These are phyloP conservation scores for Rhopalosiphum padi DNA, from an alignment of 1,140 invertebrate genomes.

Conservation along the genomic window DNA sequence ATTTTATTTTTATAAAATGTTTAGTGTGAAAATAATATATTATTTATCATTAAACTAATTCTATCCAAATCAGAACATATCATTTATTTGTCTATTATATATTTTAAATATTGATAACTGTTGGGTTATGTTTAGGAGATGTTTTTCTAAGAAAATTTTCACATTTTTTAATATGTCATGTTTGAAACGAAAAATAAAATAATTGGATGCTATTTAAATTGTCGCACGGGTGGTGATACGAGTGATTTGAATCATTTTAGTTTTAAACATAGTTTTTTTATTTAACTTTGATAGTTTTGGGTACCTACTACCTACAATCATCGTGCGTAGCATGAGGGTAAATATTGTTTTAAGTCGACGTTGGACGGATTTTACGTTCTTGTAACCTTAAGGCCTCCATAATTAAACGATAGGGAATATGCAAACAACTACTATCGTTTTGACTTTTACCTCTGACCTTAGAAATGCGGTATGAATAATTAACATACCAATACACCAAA, in stretches of 20 bases:
- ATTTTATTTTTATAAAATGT: not conserved
- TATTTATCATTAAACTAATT: not conserved
- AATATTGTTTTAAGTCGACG: not conserved
- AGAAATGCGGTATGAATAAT: slow-evolving; percentile 10
- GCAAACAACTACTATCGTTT: not conserved
- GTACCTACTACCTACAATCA: not conserved
- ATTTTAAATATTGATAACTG: not conserved
- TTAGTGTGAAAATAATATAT: not conserved
- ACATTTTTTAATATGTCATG: not conserved
- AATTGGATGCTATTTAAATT: not conserved
- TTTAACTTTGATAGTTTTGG: not conserved
- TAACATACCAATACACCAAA: not conserved
- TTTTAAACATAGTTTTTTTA: not conserved
- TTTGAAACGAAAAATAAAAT: too few relatives aligned
- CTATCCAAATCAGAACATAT: not conserved
- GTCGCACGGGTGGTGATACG: not conserved
- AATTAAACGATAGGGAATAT: slow-evolving; percentile 18
- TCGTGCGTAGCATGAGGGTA: not conserved
- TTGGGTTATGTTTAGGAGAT: too few relatives aligned
- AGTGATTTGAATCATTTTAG: not conserved
- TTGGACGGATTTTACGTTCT: not conserved
- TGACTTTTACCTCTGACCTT: slow-evolving; percentile 12
- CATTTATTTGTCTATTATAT: not conserved
- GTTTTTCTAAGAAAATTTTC: not conserved
- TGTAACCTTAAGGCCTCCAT: not conserved